phyloP scores from a whole-genome alignment of 2,113 vertebrate species.

The Carassius gibelio region DNA sequence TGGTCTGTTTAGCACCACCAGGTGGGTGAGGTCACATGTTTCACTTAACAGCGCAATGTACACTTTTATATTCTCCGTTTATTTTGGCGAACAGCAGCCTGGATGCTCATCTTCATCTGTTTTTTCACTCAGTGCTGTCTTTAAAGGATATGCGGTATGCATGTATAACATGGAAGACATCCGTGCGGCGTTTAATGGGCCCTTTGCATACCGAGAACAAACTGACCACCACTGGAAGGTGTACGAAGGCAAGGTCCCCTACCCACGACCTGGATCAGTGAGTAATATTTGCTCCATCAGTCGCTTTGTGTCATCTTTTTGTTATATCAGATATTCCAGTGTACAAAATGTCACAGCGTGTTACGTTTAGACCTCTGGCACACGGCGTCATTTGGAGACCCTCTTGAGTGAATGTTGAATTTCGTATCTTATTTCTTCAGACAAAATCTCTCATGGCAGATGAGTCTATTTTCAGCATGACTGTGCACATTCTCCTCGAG shows the following conservation, averaged over 20 bases:
- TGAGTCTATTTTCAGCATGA: conserved; percentile 33
- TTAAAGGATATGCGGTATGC: conserved; percentile 94
- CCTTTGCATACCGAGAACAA: conserved; percentile 89
- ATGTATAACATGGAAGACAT: conserved; percentile 94
- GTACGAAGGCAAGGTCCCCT: conserved; percentile 92
- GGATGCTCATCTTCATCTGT: neutral
- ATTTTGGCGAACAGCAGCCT: neutral
- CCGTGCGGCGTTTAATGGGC: conserved; percentile 92
- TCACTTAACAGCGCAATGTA: neutral
- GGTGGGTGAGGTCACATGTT: conserved; percentile 72
- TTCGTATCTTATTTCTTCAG: conserved; percentile 9
- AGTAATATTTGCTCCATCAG: conserved; percentile 64
- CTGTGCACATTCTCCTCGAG: conserved; percentile 17
- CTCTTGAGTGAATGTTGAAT: neutral
- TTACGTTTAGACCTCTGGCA: neutral
- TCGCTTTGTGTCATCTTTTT: conserved; percentile 17
- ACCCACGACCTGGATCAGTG: conserved; percentile 95
- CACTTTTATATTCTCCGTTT: neutral
- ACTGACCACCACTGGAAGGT: conserved; percentile 92
- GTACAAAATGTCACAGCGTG: neutral
- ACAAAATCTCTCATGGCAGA: conserved; percentile 19
- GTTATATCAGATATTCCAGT: neutral
- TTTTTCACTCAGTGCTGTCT: conserved; percentile 74
- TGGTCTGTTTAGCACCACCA: conserved; percentile 95
- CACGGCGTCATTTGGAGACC: neutral